phyloP scores from a whole-genome alignment of 2,113 vertebrate genomes.

The Callospermophilus lateralis region DNA sequence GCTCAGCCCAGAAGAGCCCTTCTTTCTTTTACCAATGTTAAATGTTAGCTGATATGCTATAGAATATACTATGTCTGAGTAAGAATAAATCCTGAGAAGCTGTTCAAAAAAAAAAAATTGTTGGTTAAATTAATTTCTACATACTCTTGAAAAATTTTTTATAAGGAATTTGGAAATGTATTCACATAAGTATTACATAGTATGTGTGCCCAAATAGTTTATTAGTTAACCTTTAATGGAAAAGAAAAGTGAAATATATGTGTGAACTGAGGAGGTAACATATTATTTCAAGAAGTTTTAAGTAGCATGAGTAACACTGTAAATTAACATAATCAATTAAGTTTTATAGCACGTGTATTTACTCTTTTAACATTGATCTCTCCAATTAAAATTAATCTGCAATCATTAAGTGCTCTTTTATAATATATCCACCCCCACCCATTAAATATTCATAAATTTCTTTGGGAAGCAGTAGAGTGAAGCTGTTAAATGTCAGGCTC shows the following conservation, averaged over 20 bases:
- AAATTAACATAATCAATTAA: constrained; percentile 32
- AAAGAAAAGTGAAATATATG: background rate
- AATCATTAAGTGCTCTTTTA: background rate
- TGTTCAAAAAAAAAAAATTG: too few relatives aligned
- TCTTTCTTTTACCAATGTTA: background rate
- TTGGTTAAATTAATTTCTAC: background rate
- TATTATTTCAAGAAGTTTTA: constrained; percentile 2
- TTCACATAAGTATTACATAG: background rate
- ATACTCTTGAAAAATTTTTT: background rate
- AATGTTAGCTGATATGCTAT: background rate
- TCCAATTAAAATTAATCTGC: constrained; percentile 31
- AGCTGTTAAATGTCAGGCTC: background rate
- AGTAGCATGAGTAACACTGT: background rate
- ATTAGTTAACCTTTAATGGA: background rate
- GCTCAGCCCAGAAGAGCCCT: background rate
- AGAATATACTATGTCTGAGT: background rate
- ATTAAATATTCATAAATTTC: constrained; percentile 50
- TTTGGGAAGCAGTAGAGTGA: background rate
- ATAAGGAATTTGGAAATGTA: background rate
- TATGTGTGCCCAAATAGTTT: background rate
- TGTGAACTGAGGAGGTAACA: background rate
- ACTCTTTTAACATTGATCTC: background rate
- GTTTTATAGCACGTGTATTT: constrained; percentile 23
- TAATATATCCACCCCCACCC: background rate
- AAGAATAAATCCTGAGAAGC: background rate